phyloP scores from a whole-genome alignment of 35 echinoderm and acorn worm genomes.

The Amphiura filiformis region DNA sequence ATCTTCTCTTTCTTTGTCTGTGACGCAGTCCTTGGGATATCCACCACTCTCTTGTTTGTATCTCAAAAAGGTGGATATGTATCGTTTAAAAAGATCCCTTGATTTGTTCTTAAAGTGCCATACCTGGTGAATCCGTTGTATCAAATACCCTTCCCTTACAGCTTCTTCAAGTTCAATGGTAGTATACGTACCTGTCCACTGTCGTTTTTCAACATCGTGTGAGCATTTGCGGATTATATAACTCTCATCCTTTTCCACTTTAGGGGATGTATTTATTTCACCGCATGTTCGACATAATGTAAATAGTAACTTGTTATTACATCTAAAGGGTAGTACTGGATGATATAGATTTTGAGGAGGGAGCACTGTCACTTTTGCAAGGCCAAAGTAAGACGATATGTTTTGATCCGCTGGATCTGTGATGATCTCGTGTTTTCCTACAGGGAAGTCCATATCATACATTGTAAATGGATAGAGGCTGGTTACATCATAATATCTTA shows the following conservation, averaged over 20 bases:
- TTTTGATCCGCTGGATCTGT: background rate
- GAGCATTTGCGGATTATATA: background rate
- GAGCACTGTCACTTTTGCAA: slow-evolving; percentile 16
- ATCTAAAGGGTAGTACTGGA: slow-evolving; percentile 19
- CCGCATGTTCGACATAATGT: slow-evolving; percentile 29
- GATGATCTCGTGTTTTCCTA: slow-evolving; percentile 47
- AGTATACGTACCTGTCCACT: slow-evolving; percentile 24
- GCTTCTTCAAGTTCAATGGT: slow-evolving; percentile 46
- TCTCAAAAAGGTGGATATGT: slow-evolving; percentile 45
- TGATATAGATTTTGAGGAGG: slow-evolving; percentile 34
- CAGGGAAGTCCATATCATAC: slow-evolving; percentile 16
- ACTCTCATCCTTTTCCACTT: background rate
- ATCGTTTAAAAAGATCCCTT: slow-evolving; percentile 42
- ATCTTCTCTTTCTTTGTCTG: background rate
- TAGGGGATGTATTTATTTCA: background rate
- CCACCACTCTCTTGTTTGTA: slow-evolving; percentile 22
- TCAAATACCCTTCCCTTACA: slow-evolving; percentile 15
- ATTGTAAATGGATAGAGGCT: slow-evolving; percentile 10
- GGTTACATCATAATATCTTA: slow-evolving; percentile 3
- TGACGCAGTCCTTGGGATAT: slow-evolving; percentile 10
- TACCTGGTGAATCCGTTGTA: slow-evolving; percentile 3
- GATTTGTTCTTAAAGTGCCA: slow-evolving; percentile 34
- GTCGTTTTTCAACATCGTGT: slow-evolving; percentile 13
- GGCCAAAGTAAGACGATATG: slow-evolving; percentile 10
- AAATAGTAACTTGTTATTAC: slow-evolving; percentile 33